Conservation (phyloP, 2,797 vertebrate genomes). For the Perodicticus potto region DNA sequence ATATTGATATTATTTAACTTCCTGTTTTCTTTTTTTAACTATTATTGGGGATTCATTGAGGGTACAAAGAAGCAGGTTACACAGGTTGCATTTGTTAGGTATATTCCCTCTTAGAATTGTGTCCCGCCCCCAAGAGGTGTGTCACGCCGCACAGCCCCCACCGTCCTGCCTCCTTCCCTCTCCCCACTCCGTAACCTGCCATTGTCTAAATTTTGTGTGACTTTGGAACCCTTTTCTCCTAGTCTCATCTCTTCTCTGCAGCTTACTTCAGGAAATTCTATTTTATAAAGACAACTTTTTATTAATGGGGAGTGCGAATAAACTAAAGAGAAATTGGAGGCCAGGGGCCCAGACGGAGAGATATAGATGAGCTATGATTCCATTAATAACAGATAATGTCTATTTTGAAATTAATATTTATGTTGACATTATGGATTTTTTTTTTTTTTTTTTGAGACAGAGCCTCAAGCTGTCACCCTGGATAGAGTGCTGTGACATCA, state of each 20-base stretch:
- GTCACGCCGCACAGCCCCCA: no score
- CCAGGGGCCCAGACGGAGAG: not conserved
- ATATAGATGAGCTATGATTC: not conserved
- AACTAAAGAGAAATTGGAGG: not conserved
- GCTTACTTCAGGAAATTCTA: not conserved
- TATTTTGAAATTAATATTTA: constrained; percentile 27
- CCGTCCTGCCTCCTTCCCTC: no score
- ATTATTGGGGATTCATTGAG: no score
- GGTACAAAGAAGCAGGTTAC: no score
- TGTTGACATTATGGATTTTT: not conserved
- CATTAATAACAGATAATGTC: not conserved
- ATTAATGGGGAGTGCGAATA: not conserved
- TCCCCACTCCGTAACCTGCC: not conserved
- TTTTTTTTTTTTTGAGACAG: no score
- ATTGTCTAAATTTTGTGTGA: not conserved
- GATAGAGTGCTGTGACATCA: no score
- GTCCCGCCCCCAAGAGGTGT: no score
- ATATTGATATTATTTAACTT: not conserved
- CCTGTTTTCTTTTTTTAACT: no score
- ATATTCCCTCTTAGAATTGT: no score
- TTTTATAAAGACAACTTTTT: not conserved
- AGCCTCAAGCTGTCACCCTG: no score
- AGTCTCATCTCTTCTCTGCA: not conserved
- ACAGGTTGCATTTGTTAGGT: no score
- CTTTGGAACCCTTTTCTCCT: not conserved